Base-by-base conservation (phyloP, 1,140 invertebrate genomes). In the Aphelenchoides fujianensis region DNA sequence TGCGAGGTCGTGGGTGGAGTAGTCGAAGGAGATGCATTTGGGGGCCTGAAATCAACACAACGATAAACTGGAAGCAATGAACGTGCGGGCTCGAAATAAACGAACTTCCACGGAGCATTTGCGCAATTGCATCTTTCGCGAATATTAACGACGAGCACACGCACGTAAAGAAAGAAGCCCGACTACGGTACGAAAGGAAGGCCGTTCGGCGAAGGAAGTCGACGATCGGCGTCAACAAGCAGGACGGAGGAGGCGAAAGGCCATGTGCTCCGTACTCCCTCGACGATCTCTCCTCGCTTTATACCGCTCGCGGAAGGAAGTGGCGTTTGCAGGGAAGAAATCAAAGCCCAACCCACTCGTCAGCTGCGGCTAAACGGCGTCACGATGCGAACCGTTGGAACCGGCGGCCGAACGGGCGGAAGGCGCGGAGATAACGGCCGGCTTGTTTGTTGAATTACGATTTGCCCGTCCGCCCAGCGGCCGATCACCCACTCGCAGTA, bases 1-100 rank as follows among this genome's bases (percentile, higher is more conserved):
- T n/a, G n/a, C 19, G 55, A 7, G 55, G 55, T 5, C 55, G 55
- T 7, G 5, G 5, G 55, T 59, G 55, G 7, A 59, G 55, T 7
- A 59, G 23, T 59, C 55, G 55, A 59, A 59, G 5, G 5, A 59
- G 55, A 7, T 59, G 55, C 55, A 59, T 59, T 59, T 12, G 12
- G 23, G 12, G 12, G 41, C 41, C 41, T 48, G 41, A 48, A 48
- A 48, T 16, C n/a, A n/a, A n/a, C n/a, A n/a, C n/a, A n/a, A n/a
- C n/a, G n/a, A n/a, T n/a, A n/a, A n/a, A n/a, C n/a, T n/a, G n/a
- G n/a, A n/a, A n/a, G n/a, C n/a, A n/a, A n/a, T n/a, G n/a, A n/a
- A n/a, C n/a, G n/a, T n/a, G n/a, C n/a, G n/a, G n/a, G n/a, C n/a
- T n/a, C n/a, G n/a, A n/a, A n/a, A n/a, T n/a, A n/a, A n/a, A n/a